phyloP scores from a whole-genome alignment of 2,113 vertebrate genomes.

The Limnothrissa miodon region DNA sequence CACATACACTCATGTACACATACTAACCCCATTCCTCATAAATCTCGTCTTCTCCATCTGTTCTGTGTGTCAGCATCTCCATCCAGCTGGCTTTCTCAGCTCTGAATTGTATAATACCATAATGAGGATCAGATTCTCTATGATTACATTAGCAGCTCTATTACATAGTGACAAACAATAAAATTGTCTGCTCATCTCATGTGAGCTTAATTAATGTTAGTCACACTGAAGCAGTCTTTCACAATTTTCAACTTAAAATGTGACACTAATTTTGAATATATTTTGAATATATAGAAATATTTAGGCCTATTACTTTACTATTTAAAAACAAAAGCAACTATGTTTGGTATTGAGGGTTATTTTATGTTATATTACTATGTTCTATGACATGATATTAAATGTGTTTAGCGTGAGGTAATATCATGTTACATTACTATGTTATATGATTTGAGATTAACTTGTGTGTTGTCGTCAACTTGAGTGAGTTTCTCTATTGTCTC shows the following conservation, averaged over 20 bases:
- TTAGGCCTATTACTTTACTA: background rate
- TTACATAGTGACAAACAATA: background rate
- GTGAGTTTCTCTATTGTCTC: background rate
- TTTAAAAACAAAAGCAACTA: background rate
- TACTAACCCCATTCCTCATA: constrained; percentile 50
- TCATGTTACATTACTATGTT: too few species aligned
- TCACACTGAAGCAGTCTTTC: background rate
- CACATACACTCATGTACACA: background rate
- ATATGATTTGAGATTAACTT: too few species aligned
- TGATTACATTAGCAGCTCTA: background rate
- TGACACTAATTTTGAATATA: too few species aligned
- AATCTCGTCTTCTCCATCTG: constrained; percentile 25
- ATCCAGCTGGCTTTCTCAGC: constrained; percentile 42
- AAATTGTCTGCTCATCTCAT: background rate
- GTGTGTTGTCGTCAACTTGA: background rate
- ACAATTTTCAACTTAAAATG: too few species aligned
- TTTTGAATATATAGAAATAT: too few species aligned
- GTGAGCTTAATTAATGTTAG: background rate
- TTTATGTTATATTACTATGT: too few species aligned
- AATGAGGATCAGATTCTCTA: background rate
- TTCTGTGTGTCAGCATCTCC: constrained; percentile 11
- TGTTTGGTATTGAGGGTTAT: background rate
- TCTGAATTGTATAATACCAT: constrained; percentile 19
- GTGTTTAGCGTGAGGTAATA: too few species aligned
- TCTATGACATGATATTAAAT: too few species aligned